A percentile compares a stretch with the other conserved stretches of the same genome.
Evolutionary conservation across 2,113 vertebrate genomes (phyloP).

Genomic region (Noctilio leporinus): DNA sequence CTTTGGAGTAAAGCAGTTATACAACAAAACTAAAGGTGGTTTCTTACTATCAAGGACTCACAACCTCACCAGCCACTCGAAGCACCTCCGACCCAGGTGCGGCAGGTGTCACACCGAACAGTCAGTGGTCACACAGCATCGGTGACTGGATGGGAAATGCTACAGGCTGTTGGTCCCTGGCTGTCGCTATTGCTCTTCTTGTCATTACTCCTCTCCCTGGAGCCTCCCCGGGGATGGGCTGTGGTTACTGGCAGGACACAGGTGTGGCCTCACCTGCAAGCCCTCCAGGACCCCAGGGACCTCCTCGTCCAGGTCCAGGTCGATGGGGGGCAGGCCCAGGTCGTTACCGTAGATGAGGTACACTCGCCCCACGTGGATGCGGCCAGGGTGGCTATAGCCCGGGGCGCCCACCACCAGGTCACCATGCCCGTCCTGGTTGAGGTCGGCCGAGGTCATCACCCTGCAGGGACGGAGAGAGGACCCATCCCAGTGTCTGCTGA

Average conservation of each 20-base stretch:
- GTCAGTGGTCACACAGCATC: no score
- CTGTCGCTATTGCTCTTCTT: neutral
- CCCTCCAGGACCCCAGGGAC: conserved; percentile 77
- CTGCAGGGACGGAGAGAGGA: conserved; percentile 55
- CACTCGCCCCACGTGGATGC: conserved; percentile 76
- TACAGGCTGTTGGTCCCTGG: fast-evolving
- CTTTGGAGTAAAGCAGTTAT: neutral
- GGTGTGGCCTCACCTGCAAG: conserved; percentile 77
- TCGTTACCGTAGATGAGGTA: conserved; percentile 77
- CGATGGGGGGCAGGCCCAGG: conserved; percentile 75
- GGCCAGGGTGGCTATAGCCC: conserved; percentile 76
- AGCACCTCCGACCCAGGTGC: neutral
- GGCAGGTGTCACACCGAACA: no score
- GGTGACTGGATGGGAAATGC: neutral
- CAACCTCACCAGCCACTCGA: no score
- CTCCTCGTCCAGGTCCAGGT: conserved; percentile 78
- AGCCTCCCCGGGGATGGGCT: neutral
- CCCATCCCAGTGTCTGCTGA: neutral
- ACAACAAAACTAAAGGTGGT: neutral
- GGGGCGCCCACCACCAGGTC: conserved; percentile 81
- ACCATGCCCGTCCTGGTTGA: conserved; percentile 78
- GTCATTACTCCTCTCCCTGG: neutral
- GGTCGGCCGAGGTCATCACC: conserved; percentile 77
- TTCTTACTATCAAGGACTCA: no score
- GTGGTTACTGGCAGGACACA: no score